Evolutionary conservation across 2,888 invertebrate genomes (phyloP), one percentile per base, ranked within the genome.

Genomic region (Habrosyne pyritoides): DNA sequence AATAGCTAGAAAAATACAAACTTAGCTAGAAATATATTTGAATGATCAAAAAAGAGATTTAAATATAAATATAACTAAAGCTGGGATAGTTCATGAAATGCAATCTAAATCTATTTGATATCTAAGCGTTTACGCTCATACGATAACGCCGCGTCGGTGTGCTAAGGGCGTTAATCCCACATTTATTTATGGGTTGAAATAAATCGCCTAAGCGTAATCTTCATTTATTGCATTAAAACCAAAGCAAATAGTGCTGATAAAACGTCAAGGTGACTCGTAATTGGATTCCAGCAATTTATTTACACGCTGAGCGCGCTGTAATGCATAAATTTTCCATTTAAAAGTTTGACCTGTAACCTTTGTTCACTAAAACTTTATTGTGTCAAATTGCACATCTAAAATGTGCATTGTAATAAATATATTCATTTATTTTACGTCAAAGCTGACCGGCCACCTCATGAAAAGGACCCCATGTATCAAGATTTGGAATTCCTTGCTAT

Each of bases 201-300:
- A 50, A 50, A 50, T 50, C 21, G 50, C 28, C 30, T 50, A 42
- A 42, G 42, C 42, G 14, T 50, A 50, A 50, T 50, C 50, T 50
- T 21, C 18, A 50, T 50, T 50, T 30, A 50, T 50, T 28, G 50
- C 18, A 42, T 18, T 42, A 42, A 42, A 42, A 42, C 42, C 42
- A 42, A 42, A 42, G 42, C 42, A 42, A 42, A 42, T 42, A 42
- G 42, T 42, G 0, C 2, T 42, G n/a, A 1, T 18, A 42, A 42
- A 36, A 36, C 2, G 2, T 12, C 36, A 36, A 36, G 36, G 36
- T 36, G 6, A 42, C 18, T 42, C 18, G 14, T 42, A n/a, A 42
- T 42, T 42, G 18, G 42, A 18, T 42, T 18, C 14, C 18, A 8
- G 42, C 42, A 42, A 42, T 18, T 42, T 42, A 42, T 42, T 42